Percentiles rank a stretch among this genome's conserved stretches.
These are phyloP conservation scores for Rutpela maculata DNA, from an alignment of 2,888 invertebrate genomes.

Conservation along the genomic window DNA sequence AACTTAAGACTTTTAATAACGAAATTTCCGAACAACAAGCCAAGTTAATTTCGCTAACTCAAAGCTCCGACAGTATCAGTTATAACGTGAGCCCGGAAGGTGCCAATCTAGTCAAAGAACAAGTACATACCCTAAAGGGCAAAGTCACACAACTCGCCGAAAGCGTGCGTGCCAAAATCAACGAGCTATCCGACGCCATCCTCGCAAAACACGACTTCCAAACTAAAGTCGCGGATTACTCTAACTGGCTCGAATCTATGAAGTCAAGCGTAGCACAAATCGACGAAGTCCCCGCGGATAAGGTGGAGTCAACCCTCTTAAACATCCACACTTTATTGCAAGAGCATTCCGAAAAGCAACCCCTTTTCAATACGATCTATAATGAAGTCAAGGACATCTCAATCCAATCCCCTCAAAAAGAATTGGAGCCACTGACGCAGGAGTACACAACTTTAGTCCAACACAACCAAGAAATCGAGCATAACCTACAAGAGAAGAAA, in stretches of 20 bases:
- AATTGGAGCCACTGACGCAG: slow-evolving; percentile 83
- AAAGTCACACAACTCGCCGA: slow-evolving; percentile 86
- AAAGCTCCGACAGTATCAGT: slow-evolving; percentile 87
- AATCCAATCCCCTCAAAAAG: slow-evolving; percentile 82
- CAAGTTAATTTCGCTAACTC: slow-evolving; percentile 86
- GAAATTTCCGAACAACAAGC: slow-evolving; percentile 91
- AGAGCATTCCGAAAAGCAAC: slow-evolving; percentile 90
- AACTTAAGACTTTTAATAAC: slow-evolving; percentile 87
- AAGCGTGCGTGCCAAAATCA: slow-evolving; percentile 84
- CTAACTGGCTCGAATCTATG: slow-evolving; percentile 87
- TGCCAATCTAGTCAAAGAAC: slow-evolving; percentile 81
- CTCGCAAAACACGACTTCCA: slow-evolving; percentile 89
- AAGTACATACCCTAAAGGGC: slow-evolving; percentile 84
- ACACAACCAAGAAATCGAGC: slow-evolving; percentile 86
- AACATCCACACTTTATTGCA: slow-evolving; percentile 87
- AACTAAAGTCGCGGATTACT: slow-evolving; percentile 85
- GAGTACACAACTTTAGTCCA: slow-evolving; percentile 85
- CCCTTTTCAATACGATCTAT: slow-evolving; percentile 85
- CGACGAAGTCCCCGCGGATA: slow-evolving; percentile 88
- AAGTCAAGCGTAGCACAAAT: slow-evolving; percentile 84
- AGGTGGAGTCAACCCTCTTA: slow-evolving; percentile 87
- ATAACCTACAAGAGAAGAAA: slow-evolving; percentile 84
- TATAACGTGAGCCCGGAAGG: slow-evolving; percentile 88
- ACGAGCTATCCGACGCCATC: slow-evolving; percentile 87
- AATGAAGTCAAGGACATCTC: slow-evolving; percentile 89